phyloP scores from a whole-genome alignment of 2,113 vertebrate genomes.

The Larimichthys polyactis region DNA sequence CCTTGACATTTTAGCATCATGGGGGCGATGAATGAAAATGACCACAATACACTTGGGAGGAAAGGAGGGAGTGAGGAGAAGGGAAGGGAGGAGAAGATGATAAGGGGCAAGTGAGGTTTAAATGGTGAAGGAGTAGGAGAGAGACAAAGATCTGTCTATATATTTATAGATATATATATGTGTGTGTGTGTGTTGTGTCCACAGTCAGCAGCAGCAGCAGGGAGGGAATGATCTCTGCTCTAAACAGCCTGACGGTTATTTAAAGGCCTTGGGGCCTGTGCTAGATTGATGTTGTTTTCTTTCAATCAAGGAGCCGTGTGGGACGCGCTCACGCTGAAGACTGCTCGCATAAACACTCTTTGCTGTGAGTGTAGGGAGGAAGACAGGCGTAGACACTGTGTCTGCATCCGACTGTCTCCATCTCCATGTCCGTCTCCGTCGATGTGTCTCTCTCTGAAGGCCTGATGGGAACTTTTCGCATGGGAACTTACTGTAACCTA shows the following conservation, averaged over 20 bases:
- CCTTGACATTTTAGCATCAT: constrained; percentile 76
- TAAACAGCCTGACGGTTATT: constrained; percentile 74
- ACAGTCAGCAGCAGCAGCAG: constrained; percentile 33
- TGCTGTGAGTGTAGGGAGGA: constrained; percentile 50
- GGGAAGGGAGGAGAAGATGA: constrained; percentile 1
- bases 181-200: constrained; percentile 11
- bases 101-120: constrained; percentile 22
- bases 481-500: constrained; percentile 1
- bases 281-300: constrained; percentile 84
- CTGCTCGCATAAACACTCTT: constrained; percentile 66
- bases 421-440: not conserved
- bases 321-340: constrained; percentile 66
- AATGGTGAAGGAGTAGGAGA: constrained; percentile 13
- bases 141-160: constrained; percentile 18
- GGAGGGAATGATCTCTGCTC: constrained; percentile 47
- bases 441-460: not conserved
- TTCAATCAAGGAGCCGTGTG: constrained; percentile 79
- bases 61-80: not conserved
- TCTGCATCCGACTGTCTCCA: constrained; percentile 42
- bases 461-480: constrained; percentile 23
- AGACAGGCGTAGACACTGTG: constrained; percentile 47
- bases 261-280: constrained; percentile 70
- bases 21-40: constrained; percentile 74
- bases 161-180: not conserved
- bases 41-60: constrained; percentile 58